Evolutionary conservation across 1,140 invertebrate species (phyloP).

Genomic region (Oryzaephilus surinamensis): DNA sequence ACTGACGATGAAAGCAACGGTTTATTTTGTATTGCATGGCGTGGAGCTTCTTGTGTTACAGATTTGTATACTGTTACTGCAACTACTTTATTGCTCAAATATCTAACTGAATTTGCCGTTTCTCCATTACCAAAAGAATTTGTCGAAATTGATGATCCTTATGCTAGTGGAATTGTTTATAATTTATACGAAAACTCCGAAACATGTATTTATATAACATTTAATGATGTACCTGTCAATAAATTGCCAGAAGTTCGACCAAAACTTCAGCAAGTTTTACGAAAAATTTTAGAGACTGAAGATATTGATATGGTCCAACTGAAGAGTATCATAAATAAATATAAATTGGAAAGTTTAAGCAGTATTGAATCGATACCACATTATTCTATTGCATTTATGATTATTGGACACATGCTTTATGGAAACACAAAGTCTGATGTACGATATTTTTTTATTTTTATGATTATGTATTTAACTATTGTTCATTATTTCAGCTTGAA

Average conservation of each 20-base stretch:
- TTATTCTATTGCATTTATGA: slow-evolving; percentile 58
- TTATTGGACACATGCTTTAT: slow-evolving; percentile 76
- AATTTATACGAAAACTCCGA: slow-evolving; percentile 61
- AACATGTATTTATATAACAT: slow-evolving; percentile 55
- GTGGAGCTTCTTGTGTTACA: slow-evolving; percentile 60
- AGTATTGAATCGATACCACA: slow-evolving; percentile 67
- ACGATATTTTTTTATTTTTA: slow-evolving; percentile 29
- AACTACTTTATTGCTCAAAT: slow-evolving; percentile 64
- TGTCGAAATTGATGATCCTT: slow-evolving; percentile 73
- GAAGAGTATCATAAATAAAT: slow-evolving; percentile 57
- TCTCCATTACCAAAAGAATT: slow-evolving; percentile 75
- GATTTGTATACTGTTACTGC: slow-evolving; percentile 49
- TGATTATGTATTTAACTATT: slow-evolving; percentile 2
- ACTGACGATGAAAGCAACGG: slow-evolving; percentile 80
- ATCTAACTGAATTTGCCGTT: slow-evolving; percentile 73
- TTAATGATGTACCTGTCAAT: slow-evolving; percentile 64
- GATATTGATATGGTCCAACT: slow-evolving; percentile 67
- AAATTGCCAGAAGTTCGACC: slow-evolving; percentile 54
- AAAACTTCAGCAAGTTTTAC: slow-evolving; percentile 48
- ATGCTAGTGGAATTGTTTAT: slow-evolving; percentile 64
- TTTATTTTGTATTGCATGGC: slow-evolving; percentile 67
- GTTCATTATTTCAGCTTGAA: slow-evolving; percentile 47
- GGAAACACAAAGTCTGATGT: slow-evolving; percentile 64
- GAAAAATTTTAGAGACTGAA: slow-evolving; percentile 40
- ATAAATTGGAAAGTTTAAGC: slow-evolving; percentile 59